Conservation (phyloP, 1,140 invertebrate genomes). For the Papilio dardanus region DNA sequence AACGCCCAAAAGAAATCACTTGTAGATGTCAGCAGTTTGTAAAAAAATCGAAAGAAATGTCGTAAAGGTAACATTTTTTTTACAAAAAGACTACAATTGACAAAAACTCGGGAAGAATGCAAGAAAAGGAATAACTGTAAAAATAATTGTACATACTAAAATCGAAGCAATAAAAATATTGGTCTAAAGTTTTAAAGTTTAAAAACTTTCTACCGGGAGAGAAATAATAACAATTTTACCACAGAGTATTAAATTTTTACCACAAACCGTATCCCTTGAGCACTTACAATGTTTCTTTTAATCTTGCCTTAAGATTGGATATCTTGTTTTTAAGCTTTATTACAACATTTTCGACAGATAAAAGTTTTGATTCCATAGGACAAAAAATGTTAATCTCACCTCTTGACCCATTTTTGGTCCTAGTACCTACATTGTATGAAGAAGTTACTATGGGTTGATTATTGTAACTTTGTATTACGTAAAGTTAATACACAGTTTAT, state of each 20-base stretch:
- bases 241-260: slow-evolving; percentile 29
- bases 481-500: background rate
- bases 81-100: background rate
- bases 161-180: background rate
- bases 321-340: background rate
- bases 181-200: background rate
- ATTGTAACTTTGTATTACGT: background rate
- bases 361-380: background rate
- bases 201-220: background rate
- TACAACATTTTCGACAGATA: background rate
- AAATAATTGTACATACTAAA: background rate
- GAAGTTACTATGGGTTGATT: background rate
- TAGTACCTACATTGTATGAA: no score
- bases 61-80: no score
- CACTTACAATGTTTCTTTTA: slow-evolving; percentile 45
- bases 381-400: background rate
- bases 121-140: background rate
- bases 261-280: slow-evolving; percentile 44
- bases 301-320: slow-evolving; percentile 19
- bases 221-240: slow-evolving; percentile 28
- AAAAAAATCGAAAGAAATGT: background rate
- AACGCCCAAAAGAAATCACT: background rate
- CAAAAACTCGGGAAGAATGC: background rate
- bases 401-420: no score
- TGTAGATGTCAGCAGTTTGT: slow-evolving; percentile 21